Evolutionary conservation across 2,797 vertebrate genomes (phyloP).

Genomic region (Hipposideros larvatus): DNA sequence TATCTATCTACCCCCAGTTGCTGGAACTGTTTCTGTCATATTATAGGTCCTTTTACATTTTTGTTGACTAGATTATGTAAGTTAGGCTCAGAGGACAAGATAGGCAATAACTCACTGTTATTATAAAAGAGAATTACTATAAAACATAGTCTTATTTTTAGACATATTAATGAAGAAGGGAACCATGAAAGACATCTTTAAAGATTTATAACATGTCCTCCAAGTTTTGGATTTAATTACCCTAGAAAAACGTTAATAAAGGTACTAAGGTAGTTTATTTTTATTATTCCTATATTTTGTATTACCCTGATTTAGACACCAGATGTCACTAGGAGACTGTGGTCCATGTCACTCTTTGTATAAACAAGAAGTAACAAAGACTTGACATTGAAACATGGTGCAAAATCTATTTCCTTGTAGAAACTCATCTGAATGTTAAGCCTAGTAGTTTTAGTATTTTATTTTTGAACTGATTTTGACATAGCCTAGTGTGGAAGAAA

Average conservation of each 20-base stretch:
- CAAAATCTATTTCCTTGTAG: background rate
- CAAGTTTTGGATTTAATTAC: background rate
- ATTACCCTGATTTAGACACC: constrained; percentile 51
- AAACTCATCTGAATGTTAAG: background rate
- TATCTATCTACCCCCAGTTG: background rate
- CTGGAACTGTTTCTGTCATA: background rate
- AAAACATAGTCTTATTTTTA: background rate
- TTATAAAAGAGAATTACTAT: background rate
- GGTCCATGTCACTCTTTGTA: background rate
- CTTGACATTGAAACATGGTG: background rate
- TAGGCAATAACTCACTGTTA: background rate
- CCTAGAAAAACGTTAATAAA: background rate
- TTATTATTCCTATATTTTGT: background rate
- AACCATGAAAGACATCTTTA: background rate
- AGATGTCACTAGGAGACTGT: constrained; percentile 69
- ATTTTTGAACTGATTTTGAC: constrained; percentile 6
- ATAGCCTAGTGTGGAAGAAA: background rate
- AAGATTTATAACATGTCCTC: background rate
- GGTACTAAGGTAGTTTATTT: background rate
- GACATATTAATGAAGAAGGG: background rate
- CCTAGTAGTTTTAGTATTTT: background rate
- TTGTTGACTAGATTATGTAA: background rate
- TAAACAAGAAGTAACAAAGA: constrained; percentile 65
- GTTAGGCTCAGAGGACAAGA: background rate
- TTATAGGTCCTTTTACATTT: background rate